Evolutionary conservation across 2,797 vertebrate genomes (phyloP).

Genomic region (Pangasius macronema): DNA sequence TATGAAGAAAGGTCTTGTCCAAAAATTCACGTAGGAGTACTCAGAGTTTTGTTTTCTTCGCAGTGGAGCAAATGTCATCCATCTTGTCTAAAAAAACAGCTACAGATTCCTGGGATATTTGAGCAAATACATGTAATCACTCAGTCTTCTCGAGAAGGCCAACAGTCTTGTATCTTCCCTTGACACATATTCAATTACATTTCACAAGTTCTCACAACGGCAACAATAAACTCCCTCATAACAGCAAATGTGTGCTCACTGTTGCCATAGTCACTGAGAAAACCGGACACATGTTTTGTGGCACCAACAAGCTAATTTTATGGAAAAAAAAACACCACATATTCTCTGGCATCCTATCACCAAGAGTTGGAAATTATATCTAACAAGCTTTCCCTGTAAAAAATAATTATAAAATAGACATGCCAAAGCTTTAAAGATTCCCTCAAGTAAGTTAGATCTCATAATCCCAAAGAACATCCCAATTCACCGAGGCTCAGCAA

Average conservation of each 20-base stretch:
- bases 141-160: constrained; percentile 11
- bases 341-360: background rate
- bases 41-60: background rate
- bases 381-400: background rate
- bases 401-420: background rate
- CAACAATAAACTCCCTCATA: background rate
- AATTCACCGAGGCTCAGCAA: background rate
- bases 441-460: background rate
- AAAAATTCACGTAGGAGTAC: background rate
- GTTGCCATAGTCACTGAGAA: constrained; percentile 35
- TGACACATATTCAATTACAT: constrained; percentile 32
- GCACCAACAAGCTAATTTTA: background rate
- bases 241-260: constrained; percentile 5
- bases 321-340: background rate
- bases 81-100: constrained; percentile 15
- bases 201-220: constrained; percentile 18
- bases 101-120: constrained; percentile 28
- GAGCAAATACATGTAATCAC: constrained; percentile 13
- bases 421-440: background rate
- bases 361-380: background rate
- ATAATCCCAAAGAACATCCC: background rate
- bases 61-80: constrained; percentile 5
- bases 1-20: background rate
- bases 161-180: background rate
- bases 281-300: background rate